phyloP scores from a whole-genome alignment of 2,888 invertebrate genomes.

The Dryadula phaetusa region DNA sequence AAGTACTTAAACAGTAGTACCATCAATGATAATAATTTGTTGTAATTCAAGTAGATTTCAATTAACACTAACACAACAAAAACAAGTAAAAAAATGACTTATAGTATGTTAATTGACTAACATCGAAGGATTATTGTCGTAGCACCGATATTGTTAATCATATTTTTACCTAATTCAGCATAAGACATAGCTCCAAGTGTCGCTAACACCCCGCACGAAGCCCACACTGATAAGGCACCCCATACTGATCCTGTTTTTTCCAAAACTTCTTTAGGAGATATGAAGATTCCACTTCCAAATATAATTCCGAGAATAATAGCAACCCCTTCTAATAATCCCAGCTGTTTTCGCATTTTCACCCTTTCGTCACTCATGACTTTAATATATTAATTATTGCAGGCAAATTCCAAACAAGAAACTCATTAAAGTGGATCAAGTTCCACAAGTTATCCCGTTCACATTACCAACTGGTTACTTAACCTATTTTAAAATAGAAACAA shows the following conservation, averaged over 20 bases:
- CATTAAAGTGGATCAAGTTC: slow-evolving; percentile 27
- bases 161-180: slow-evolving; percentile 92
- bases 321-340: slow-evolving; percentile 95
- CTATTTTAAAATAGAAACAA: slow-evolving; percentile 41
- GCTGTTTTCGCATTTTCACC: slow-evolving; percentile 93
- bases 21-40: too few relatives aligned
- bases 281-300: slow-evolving; percentile 97
- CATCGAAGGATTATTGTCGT: neutral
- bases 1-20: too few relatives aligned
- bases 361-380: slow-evolving; percentile 75
- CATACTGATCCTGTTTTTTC: slow-evolving; percentile 95
- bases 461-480: slow-evolving; percentile 42
- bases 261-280: slow-evolving; percentile 97
- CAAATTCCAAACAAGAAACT: neutral
- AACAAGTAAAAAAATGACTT: too few relatives aligned
- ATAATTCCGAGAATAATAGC: slow-evolving; percentile 97
- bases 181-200: slow-evolving; percentile 98
- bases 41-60: too few relatives aligned
- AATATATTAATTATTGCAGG: neutral
- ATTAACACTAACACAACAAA: too few relatives aligned
- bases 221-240: slow-evolving; percentile 94
- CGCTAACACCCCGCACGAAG: slow-evolving; percentile 93
- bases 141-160: neutral
- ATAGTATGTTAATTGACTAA: too few relatives aligned
- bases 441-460: slow-evolving; percentile 22